phyloP scores from a whole-genome alignment of 2,888 invertebrate genomes.

The Gibbula magus region DNA sequence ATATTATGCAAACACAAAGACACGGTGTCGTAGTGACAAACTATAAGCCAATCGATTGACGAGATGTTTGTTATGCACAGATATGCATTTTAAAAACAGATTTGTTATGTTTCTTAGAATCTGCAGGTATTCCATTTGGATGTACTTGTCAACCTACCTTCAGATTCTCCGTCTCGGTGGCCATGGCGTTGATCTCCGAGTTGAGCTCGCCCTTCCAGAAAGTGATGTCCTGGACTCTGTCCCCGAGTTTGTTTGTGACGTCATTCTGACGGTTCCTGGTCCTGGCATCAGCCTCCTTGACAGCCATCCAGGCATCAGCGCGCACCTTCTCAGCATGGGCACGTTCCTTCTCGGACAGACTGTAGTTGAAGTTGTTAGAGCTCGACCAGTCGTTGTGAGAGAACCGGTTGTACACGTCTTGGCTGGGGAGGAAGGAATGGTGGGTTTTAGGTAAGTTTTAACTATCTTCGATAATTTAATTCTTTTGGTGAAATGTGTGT shows the following conservation, averaged over 20 bases:
- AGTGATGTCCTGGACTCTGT: constrained; percentile 69
- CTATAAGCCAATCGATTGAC: too few species aligned
- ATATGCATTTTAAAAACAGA: too few species aligned
- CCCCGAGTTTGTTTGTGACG: constrained; percentile 86
- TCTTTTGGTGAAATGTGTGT: too few species aligned
- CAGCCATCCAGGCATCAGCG: constrained; percentile 73
- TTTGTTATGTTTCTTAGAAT: too few species aligned
- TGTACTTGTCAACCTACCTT: constrained; percentile 52
- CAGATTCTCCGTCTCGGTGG: constrained; percentile 80
- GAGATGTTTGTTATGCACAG: too few species aligned
- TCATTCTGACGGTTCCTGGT: constrained; percentile 80
- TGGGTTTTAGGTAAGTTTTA: too few species aligned
- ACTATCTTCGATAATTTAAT: too few species aligned
- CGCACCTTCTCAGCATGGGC: constrained; percentile 77
- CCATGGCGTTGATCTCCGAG: constrained; percentile 88
- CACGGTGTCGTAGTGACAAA: too few species aligned
- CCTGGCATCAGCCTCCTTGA: constrained; percentile 76
- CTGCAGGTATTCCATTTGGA: too few species aligned
- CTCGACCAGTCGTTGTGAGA: constrained; percentile 94
- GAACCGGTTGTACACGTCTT: constrained; percentile 84
- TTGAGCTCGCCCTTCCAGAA: constrained; percentile 80
- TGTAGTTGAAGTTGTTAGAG: constrained; percentile 85
- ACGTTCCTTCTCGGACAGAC: constrained; percentile 90
- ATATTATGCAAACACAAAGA: too few species aligned
- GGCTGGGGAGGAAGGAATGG: constrained; percentile 51